Percentiles rank a stretch among this genome's conserved stretches.
These are phyloP conservation scores for Drosophila tristis DNA, from an alignment of 1,140 invertebrate genomes.

Conservation along the genomic window DNA sequence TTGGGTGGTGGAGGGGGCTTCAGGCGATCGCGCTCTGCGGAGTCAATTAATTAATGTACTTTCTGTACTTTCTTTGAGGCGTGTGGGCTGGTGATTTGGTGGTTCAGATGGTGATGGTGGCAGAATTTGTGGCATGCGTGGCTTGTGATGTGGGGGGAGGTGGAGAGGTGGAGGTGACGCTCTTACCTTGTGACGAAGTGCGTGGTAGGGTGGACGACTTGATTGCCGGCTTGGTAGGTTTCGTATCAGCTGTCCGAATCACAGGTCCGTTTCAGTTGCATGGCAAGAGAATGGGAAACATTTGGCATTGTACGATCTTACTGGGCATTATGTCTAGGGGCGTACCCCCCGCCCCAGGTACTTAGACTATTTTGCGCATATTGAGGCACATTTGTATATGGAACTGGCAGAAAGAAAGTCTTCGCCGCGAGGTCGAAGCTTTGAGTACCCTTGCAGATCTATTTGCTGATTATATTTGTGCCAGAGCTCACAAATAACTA, in stretches of 20 bases:
- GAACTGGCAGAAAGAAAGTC: too few relatives aligned
- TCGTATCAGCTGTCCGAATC: slow-evolving; percentile 90
- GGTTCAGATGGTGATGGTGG: neutral
- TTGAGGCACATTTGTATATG: too few relatives aligned
- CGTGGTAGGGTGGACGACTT: slow-evolving; percentile 96
- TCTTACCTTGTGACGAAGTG: slow-evolving; percentile 96
- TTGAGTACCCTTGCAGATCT: too few relatives aligned
- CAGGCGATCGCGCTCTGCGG: slow-evolving; percentile 90
- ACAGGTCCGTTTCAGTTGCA: slow-evolving; percentile 5
- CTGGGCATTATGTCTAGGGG: too few relatives aligned
- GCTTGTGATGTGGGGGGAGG: slow-evolving; percentile 2
- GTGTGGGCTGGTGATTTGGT: neutral
- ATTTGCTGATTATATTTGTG: too few relatives aligned
- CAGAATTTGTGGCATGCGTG: neutral
- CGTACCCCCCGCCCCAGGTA: too few relatives aligned
- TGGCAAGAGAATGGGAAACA: slow-evolving; percentile 18
- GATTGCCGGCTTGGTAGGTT: slow-evolving; percentile 96
- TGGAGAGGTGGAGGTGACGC: neutral
- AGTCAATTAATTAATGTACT: too few relatives aligned
- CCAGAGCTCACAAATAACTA: too few relatives aligned
- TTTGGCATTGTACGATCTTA: slow-evolving; percentile 7
- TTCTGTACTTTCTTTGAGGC: too few relatives aligned
- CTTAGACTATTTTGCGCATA: too few relatives aligned
- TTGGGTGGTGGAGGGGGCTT: slow-evolving; percentile 95
- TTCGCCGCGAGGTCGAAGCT: too few relatives aligned